Conservation (phyloP, 2,888 invertebrate genomes). For the Timandra comae region DNA sequence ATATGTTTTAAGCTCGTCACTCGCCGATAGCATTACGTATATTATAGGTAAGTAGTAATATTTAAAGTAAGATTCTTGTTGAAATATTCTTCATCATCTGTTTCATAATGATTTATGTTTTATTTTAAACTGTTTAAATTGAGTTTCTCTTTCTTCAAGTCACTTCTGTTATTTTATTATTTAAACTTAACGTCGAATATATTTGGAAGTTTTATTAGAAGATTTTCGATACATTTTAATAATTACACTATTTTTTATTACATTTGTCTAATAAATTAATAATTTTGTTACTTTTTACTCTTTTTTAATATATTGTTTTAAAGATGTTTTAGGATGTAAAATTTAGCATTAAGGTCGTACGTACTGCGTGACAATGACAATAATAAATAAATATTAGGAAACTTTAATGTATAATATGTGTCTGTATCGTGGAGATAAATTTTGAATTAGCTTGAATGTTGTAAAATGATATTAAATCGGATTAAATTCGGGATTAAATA, state of each 20-base stretch:
- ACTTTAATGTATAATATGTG: background rate
- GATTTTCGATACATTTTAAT: too few relatives aligned
- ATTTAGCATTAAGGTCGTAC: too few relatives aligned
- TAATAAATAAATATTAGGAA: background rate
- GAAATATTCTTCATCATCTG: background rate
- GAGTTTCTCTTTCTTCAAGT: too few relatives aligned
- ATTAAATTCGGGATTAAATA: background rate
- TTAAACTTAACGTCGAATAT: too few relatives aligned
- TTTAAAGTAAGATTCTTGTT: too few relatives aligned
- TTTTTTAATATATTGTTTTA: background rate
- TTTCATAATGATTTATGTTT: background rate
- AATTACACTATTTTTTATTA: background rate
- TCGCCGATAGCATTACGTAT: slow-evolving; percentile 4
- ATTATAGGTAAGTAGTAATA: background rate
- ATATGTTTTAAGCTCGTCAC: slow-evolving; percentile 10
- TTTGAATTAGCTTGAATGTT: background rate
- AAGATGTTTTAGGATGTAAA: background rate
- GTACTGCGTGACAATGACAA: too few relatives aligned
- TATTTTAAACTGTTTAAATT: background rate
- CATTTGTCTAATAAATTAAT: background rate
- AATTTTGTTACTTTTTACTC: background rate
- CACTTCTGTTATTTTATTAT: too few relatives aligned
- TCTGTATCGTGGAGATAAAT: background rate
- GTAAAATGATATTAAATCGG: background rate
- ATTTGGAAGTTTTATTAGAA: too few relatives aligned